These are phyloP conservation scores for Apocrypta bakeri DNA, from an alignment of 1,140 invertebrate species.

Conservation along the genomic window DNA sequence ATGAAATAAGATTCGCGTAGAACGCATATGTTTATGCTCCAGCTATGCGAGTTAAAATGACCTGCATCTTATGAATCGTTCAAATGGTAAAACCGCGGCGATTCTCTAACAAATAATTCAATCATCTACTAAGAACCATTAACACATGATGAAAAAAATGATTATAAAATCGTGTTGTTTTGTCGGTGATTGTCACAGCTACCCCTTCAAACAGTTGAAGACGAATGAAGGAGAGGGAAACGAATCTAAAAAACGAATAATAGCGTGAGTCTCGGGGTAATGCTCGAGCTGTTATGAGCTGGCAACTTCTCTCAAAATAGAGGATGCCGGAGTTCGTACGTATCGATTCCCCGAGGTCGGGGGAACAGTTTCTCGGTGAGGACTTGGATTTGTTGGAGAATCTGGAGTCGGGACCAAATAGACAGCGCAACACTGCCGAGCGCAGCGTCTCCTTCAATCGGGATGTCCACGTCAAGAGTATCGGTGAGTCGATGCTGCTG, in stretches of 20 bases:
- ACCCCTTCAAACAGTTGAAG: constrained; percentile 46
- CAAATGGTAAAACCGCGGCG: too few relatives aligned
- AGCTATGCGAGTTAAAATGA: too few relatives aligned
- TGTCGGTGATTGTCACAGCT: constrained; percentile 23
- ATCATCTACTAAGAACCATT: too few relatives aligned
- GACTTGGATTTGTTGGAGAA: not conserved
- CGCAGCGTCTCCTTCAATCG: constrained; percentile 90
- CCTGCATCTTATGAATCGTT: too few relatives aligned
- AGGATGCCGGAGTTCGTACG: constrained; percentile 77
- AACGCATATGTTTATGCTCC: too few relatives aligned
- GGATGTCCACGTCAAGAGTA: constrained; percentile 91
- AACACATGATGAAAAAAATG: too few relatives aligned
- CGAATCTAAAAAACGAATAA: constrained; percentile 8
- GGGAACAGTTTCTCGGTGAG: constrained; percentile 1
- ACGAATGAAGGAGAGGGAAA: constrained; percentile 34
- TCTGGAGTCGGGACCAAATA: not conserved
- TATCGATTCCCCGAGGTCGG: constrained; percentile 77
- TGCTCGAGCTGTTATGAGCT: constrained; percentile 63
- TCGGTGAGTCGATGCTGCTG: constrained; percentile 79
- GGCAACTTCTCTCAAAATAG: constrained; percentile 51
- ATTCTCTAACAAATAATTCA: too few relatives aligned
- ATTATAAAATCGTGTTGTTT: not conserved
- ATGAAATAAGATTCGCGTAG: too few relatives aligned
- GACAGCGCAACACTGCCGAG: constrained; percentile 71
- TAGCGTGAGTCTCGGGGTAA: constrained; percentile 47